Evolutionary conservation across 2,113 vertebrate species (phyloP).

Genomic region (Pseudopodoces humilis): DNA sequence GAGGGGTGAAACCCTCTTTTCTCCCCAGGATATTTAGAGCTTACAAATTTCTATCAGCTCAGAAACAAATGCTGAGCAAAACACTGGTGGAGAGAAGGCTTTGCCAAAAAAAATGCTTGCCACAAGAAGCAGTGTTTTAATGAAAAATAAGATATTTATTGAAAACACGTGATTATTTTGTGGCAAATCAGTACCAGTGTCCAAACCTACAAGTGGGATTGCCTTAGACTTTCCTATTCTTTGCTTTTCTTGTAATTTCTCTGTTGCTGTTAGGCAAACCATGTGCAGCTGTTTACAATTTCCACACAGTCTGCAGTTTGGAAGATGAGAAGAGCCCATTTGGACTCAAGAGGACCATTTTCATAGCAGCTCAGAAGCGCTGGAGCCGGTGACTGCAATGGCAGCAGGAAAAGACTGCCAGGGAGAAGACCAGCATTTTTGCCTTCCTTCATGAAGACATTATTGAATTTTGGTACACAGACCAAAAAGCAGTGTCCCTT

Average conservation of each 20-base stretch:
- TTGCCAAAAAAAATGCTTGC: neutral
- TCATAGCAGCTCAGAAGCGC: neutral
- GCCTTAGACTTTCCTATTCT: neutral
- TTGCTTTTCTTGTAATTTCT: neutral
- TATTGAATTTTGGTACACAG: neutral
- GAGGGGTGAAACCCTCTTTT: neutral
- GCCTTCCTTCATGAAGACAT: neutral
- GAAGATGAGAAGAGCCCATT: neutral
- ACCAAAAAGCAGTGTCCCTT: neutral
- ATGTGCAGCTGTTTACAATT: neutral
- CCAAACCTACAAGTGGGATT: neutral
- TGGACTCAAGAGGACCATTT: neutral
- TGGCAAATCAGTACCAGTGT: neutral
- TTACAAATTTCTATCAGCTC: neutral
- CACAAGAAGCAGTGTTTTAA: neutral
- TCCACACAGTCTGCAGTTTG: neutral
- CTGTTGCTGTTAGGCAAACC: neutral
- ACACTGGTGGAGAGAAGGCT: neutral
- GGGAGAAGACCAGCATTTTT: neutral
- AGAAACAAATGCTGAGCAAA: neutral
- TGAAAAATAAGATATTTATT: neutral
- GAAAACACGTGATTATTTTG: neutral
- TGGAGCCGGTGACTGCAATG: fast-evolving
- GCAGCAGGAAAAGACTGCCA: neutral
- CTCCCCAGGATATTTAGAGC: neutral